These are phyloP conservation scores for Camponotus fellah DNA, from an alignment of 2,888 invertebrate genomes.

Conservation along the genomic window DNA sequence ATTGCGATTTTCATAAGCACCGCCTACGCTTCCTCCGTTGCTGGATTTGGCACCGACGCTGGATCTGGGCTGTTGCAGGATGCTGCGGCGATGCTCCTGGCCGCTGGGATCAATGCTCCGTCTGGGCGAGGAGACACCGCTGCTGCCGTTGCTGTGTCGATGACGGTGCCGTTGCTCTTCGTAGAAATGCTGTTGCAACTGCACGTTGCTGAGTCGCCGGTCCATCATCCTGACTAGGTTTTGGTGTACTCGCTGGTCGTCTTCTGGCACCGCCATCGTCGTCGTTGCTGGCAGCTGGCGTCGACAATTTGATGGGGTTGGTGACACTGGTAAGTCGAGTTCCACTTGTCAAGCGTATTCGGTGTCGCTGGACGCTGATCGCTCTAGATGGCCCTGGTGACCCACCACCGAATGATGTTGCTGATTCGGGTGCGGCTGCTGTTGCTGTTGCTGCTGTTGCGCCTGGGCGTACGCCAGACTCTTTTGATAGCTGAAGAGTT, in stretches of 20 bases:
- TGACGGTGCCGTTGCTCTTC: slow-evolving; percentile 66
- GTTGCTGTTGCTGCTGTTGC: slow-evolving; percentile 84
- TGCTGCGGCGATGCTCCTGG: slow-evolving; percentile 66
- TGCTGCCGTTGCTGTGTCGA: slow-evolving; percentile 52
- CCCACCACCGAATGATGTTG: slow-evolving; percentile 77
- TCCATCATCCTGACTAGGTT: slow-evolving; percentile 82
- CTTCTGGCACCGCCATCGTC: slow-evolving; percentile 72
- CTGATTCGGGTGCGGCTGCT: slow-evolving; percentile 87
- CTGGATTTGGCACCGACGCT: slow-evolving; percentile 60
- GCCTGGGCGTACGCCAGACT: slow-evolving; percentile 92
- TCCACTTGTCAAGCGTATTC: slow-evolving; percentile 90
- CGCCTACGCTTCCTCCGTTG: slow-evolving; percentile 62
- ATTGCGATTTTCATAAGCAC: slow-evolving; percentile 60
- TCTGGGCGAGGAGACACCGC: slow-evolving; percentile 60
- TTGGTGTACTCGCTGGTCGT: slow-evolving; percentile 80
- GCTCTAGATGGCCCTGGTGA: slow-evolving; percentile 81
- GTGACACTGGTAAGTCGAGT: slow-evolving; percentile 67
- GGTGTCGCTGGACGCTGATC: slow-evolving; percentile 89
- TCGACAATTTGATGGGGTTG: slow-evolving; percentile 59
- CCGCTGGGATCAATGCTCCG: slow-evolving; percentile 61
- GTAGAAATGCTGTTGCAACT: slow-evolving; percentile 74
- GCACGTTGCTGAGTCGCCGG: slow-evolving; percentile 82
- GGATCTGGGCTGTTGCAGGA: slow-evolving; percentile 75
- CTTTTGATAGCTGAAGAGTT: slow-evolving; percentile 94
- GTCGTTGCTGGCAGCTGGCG: slow-evolving; percentile 53